Conservation (phyloP, 2,113 vertebrate species). For the Heterochromis multidens region DNA sequence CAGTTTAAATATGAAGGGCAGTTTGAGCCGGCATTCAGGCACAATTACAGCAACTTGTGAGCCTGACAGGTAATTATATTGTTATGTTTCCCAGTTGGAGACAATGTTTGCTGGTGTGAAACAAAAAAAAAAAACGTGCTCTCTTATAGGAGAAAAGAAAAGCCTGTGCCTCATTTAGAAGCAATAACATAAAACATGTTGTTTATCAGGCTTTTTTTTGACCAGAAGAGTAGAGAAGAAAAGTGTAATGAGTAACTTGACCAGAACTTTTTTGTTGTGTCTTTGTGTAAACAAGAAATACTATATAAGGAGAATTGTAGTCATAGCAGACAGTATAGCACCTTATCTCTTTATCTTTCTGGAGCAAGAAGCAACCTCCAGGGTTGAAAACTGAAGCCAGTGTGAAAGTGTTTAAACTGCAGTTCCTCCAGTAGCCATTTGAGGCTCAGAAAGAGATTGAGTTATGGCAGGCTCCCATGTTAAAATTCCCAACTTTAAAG, state of each 20-base stretch:
- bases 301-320: background rate
- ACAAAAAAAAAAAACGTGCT: background rate
- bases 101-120: background rate
- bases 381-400: too few relatives aligned
- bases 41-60: slow-evolving; percentile 25
- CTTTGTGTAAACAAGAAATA: background rate
- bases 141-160: background rate
- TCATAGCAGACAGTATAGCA: background rate
- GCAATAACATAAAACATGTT: background rate
- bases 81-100: background rate
- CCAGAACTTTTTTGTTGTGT: background rate
- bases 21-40: slow-evolving; percentile 7
- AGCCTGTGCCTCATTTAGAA: background rate
- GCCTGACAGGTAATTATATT: slow-evolving; percentile 8
- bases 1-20: background rate
- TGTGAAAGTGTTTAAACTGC: too few relatives aligned
- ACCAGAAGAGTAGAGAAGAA: background rate
- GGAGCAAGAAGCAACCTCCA: too few relatives aligned
- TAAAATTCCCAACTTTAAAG: background rate
- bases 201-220: background rate
- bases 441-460: too few relatives aligned
- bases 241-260: background rate
- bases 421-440: background rate
- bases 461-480: background rate
- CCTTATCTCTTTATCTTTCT: accelerated